Percentiles rank a stretch among this genome's conserved stretches.
phyloP scores from a whole-genome alignment of 2,888 invertebrate genomes.

The Troilus luridus region DNA sequence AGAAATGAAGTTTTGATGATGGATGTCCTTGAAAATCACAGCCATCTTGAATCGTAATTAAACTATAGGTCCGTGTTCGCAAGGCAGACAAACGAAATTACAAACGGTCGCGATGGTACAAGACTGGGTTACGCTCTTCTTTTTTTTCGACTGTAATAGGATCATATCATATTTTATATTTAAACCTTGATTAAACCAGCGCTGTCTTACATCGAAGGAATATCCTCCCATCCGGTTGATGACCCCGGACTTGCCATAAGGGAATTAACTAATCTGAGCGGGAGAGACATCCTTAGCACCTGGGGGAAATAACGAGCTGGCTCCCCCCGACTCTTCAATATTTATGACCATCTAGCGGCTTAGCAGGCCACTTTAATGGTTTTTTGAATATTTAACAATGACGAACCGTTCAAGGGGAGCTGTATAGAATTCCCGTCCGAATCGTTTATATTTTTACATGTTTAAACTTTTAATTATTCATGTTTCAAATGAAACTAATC shows the following conservation, averaged over 20 bases:
- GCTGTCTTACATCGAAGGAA: not conserved
- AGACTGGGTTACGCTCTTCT: too few species aligned
- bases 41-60: too few species aligned
- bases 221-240: not conserved
- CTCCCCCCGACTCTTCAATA: constrained; percentile 46
- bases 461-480: not conserved
- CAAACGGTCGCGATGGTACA: too few species aligned
- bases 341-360: constrained; percentile 34
- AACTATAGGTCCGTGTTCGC: too few species aligned
- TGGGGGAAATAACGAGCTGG: constrained; percentile 37
- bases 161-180: too few species aligned
- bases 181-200: too few species aligned
- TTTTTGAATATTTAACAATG: constrained; percentile 53
- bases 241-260: not conserved
- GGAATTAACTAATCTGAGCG: constrained; percentile 37
- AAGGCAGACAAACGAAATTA: too few species aligned
- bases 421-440: not conserved
- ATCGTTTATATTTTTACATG: constrained; percentile 15
- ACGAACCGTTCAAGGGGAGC: not conserved
- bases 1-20: too few species aligned
- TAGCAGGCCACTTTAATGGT: constrained; percentile 51
- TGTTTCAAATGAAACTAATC: not conserved
- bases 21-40: too few species aligned
- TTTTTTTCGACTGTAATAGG: too few species aligned
- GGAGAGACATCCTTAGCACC: constrained; percentile 27